Evolutionary conservation across 2,113 vertebrate genomes (phyloP).

Genomic region (Lophius piscatorius): DNA sequence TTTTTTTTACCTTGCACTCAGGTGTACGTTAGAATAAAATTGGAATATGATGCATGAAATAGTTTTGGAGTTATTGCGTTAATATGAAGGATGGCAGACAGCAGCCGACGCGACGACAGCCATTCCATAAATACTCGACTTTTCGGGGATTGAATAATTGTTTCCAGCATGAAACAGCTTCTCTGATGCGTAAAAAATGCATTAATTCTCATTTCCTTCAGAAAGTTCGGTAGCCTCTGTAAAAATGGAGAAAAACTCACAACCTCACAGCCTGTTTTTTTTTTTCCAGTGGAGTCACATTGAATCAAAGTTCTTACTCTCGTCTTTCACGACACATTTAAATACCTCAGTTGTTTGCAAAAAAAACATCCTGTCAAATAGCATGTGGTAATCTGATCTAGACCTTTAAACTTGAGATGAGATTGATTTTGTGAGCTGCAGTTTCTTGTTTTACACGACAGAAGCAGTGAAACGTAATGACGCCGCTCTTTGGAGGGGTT

Average conservation of each 20-base stretch:
- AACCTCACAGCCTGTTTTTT: background rate
- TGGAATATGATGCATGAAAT: too few relatives aligned
- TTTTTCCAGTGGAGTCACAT: conserved; percentile 1
- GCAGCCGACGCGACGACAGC: too few relatives aligned
- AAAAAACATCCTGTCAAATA: background rate
- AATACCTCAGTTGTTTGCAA: background rate
- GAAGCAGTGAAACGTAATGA: conserved; percentile 34
- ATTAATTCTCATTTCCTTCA: conserved; percentile 1
- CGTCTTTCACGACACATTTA: background rate
- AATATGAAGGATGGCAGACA: too few relatives aligned
- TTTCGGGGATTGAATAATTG: too few relatives aligned
- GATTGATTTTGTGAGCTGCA: conserved; percentile 26
- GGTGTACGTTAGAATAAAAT: too few relatives aligned
- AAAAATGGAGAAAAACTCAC: background rate
- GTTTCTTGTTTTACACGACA: conserved; percentile 1
- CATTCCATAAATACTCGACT: too few relatives aligned
- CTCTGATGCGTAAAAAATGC: background rate
- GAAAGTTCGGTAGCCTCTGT: conserved; percentile 18
- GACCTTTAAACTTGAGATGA: conserved; percentile 12
- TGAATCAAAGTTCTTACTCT: background rate
- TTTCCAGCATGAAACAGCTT: conserved; percentile 10
- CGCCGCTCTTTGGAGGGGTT: conserved; percentile 48
- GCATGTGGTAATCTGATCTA: too few relatives aligned
- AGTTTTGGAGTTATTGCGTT: too few relatives aligned
- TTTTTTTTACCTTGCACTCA: too few relatives aligned